phyloP scores from a whole-genome alignment of 2,113 vertebrate genomes.

The Suncus etruscus region DNA sequence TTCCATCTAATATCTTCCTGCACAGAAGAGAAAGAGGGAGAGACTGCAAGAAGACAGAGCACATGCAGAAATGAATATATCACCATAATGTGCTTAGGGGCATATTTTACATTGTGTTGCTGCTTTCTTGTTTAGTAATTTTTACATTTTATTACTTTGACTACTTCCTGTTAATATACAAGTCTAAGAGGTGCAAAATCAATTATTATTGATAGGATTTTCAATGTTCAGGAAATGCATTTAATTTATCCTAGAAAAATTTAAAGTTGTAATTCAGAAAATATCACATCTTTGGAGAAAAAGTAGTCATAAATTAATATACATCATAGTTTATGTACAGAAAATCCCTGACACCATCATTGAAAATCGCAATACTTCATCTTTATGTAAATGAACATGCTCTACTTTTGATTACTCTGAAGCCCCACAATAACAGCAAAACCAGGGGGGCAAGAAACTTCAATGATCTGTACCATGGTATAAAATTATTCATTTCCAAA shows the following conservation, averaged over 20 bases:
- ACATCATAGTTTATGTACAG: neutral
- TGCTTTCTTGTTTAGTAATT: neutral
- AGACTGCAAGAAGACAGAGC: neutral
- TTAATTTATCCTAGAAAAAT: neutral
- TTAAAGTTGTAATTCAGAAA: neutral
- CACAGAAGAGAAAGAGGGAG: neutral
- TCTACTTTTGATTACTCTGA: slow-evolving; percentile 40
- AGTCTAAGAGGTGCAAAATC: neutral
- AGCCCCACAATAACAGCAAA: slow-evolving; percentile 26
- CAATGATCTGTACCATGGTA: slow-evolving; percentile 6
- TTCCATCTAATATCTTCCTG: neutral
- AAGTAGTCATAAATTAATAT: neutral
- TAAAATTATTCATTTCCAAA: slow-evolving; percentile 44
- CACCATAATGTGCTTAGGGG: neutral
- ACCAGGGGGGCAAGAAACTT: neutral
- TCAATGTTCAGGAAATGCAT: neutral
- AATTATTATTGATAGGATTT: neutral
- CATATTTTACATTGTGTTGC: neutral
- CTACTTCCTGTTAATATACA: neutral
- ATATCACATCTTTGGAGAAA: neutral
- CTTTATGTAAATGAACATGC: slow-evolving; percentile 45
- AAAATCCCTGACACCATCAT: neutral
- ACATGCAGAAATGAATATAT: neutral
- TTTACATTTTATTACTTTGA: neutral
- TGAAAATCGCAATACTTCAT: slow-evolving; percentile 19